Evolutionary conservation across 2,888 invertebrate genomes (phyloP), one percentile per base, ranked within the genome.

Genomic region (Machimus rusticus): DNA sequence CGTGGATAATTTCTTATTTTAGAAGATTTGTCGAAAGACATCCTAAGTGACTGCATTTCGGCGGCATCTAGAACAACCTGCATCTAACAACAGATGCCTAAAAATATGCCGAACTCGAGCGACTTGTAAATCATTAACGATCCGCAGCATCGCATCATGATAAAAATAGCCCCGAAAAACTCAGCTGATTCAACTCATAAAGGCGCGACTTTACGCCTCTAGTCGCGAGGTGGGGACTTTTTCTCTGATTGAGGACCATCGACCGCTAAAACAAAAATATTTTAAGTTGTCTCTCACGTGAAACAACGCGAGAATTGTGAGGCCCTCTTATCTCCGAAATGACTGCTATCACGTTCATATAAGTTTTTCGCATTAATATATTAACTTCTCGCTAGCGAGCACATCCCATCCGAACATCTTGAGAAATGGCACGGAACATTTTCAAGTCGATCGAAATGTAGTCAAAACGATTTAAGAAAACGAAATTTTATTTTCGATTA

Each of bases 351-450:
- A 82, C 82, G 19, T 19, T 19, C 28, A 39, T 28, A 39, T 43
- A 43, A 43, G 16, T 82, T 82, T 79, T 57, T 57, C 51, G 57
- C 57, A 28, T 28, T 57, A 55, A 78, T 55, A 78, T 55, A 81
- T 34, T 57, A n/a, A 28, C 12, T 12, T 28, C 37, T 39, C 31
- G 43, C 43, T 43, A 46, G 23, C 78, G 28, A 9, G 57, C 37
- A 82, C 57, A 82, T 82, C 82, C 31, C 82, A 3, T 82, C 57
- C 82, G 82, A 66, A 57, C 57, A 82, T 57, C 82, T 57, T 82
- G 57, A 55, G 66, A 82, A 82, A 23, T 57, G 23, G 57, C 82
- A 37, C 82, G 57, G 55, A 8, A 19, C 66, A 51, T 82, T 37
- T 39, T 81, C 16, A 55, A 82, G 57, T 37, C 76, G 79, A 66